phyloP scores from a whole-genome alignment of 2,113 vertebrate species.

The Pholis gunnellus region DNA sequence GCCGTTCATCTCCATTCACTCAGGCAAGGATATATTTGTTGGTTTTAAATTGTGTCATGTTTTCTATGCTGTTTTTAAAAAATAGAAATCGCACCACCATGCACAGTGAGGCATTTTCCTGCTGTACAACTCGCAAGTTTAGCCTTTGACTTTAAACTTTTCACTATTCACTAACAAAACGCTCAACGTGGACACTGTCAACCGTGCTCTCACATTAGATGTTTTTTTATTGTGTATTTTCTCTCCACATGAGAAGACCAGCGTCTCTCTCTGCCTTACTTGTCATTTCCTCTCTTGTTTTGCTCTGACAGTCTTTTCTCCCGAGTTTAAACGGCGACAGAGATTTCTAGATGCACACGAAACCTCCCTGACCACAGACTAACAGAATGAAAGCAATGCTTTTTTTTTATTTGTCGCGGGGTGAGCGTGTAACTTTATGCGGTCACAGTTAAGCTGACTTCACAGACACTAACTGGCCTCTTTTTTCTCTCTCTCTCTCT shows the following conservation, averaged over 20 bases:
- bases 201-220: slow-evolving; percentile 12
- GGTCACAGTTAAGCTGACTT: slow-evolving; percentile 54
- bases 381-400: slow-evolving; percentile 58
- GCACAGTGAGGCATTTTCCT: slow-evolving; percentile 37
- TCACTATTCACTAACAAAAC: slow-evolving; percentile 27
- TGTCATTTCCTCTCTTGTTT: slow-evolving; percentile 77
- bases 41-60: background rate
- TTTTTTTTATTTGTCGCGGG: slow-evolving; percentile 54
- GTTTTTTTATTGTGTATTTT: slow-evolving; percentile 27
- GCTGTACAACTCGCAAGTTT: slow-evolving; percentile 70
- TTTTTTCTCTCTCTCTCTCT: slow-evolving; percentile 19
- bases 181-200: background rate
- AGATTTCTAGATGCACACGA: slow-evolving; percentile 66
- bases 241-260: slow-evolving; percentile 29
- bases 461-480: slow-evolving; percentile 67
- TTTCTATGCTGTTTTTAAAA: slow-evolving; percentile 31
- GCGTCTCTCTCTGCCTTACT: slow-evolving; percentile 63
- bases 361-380: slow-evolving; percentile 58
- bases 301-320: slow-evolving; percentile 64
- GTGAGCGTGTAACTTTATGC: slow-evolving; percentile 51
- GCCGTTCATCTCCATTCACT: slow-evolving; percentile 2
- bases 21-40: background rate
- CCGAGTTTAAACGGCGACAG: slow-evolving; percentile 56
- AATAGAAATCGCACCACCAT: slow-evolving; percentile 21
- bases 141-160: slow-evolving; percentile 71